phyloP scores from a whole-genome alignment of 2,888 invertebrate species.

The Andrena trimmerana region DNA sequence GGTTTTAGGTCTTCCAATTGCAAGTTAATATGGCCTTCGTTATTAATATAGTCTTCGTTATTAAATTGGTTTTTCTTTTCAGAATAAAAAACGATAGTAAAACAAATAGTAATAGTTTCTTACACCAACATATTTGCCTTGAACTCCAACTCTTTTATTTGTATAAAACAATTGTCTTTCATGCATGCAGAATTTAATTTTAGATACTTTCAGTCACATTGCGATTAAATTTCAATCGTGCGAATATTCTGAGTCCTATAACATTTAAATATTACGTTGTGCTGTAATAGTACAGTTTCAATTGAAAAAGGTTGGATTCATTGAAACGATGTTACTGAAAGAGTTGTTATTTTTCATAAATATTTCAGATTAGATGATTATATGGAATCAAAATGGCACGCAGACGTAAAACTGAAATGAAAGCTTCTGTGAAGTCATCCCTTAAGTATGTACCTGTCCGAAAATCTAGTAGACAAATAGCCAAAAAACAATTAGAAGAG shows the following conservation, averaged over 20 bases:
- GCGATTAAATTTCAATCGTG: background rate
- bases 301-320: background rate
- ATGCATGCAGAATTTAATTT: background rate
- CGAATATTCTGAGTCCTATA: background rate
- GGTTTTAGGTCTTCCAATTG: background rate
- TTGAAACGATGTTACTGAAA: background rate
- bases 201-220: background rate
- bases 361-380: slow-evolving; percentile 65
- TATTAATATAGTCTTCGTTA: background rate
- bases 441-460: slow-evolving; percentile 78
- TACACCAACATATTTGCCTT: background rate
- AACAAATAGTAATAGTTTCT: slow-evolving; percentile 22
- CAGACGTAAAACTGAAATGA: slow-evolving; percentile 80
- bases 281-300: too few relatives aligned
- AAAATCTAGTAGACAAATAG: slow-evolving; percentile 83
- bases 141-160: background rate
- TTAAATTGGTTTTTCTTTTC: background rate
- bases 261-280: background rate
- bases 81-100: slow-evolving; percentile 13
- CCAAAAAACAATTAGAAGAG: slow-evolving; percentile 81
- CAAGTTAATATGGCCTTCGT: background rate
- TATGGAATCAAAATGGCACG: slow-evolving; percentile 80
- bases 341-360: slow-evolving; percentile 20
- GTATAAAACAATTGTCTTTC: background rate
- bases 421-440: slow-evolving; percentile 75